Conservation (phyloP, 2,113 vertebrate genomes). For the Camelus dromedarius region DNA sequence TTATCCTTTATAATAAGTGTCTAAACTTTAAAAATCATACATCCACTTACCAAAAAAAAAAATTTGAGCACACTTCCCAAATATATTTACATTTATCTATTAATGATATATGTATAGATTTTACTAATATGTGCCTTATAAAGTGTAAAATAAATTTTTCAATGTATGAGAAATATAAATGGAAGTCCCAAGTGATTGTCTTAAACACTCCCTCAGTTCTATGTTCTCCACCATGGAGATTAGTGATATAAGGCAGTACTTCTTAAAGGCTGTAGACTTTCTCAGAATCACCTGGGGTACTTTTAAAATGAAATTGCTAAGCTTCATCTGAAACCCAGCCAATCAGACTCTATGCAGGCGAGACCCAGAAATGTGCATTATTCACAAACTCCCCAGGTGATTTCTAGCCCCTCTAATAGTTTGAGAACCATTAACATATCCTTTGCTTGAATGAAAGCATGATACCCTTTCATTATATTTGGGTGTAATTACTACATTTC, state of each 20-base stretch:
- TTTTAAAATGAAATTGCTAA: not conserved
- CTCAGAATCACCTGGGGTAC: not conserved
- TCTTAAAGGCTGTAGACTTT: not conserved
- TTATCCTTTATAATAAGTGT: not conserved
- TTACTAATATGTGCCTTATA: not conserved
- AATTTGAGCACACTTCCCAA: not conserved
- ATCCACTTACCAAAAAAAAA: not conserved
- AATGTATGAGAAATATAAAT: not conserved
- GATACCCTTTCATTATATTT: not conserved
- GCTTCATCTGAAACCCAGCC: not conserved
- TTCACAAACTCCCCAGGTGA: not conserved
- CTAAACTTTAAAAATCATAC: not conserved
- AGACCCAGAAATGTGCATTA: not conserved
- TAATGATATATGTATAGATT: not conserved
- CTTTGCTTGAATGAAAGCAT: slow-evolving; percentile 11
- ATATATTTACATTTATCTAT: slow-evolving; percentile 7
- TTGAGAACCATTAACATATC: not conserved
- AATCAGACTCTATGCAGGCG: not conserved
- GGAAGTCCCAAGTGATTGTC: not conserved
- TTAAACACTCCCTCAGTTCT: not conserved
- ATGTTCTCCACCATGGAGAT: not conserved
- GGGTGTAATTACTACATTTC: not conserved
- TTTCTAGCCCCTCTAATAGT: not conserved
- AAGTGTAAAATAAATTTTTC: not conserved
- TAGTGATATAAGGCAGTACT: not conserved